A percentile compares a stretch with the other conserved stretches of the same genome.
Conservation (phyloP, 2,797 vertebrate genomes). For the Luscinia megarhynchos region DNA sequence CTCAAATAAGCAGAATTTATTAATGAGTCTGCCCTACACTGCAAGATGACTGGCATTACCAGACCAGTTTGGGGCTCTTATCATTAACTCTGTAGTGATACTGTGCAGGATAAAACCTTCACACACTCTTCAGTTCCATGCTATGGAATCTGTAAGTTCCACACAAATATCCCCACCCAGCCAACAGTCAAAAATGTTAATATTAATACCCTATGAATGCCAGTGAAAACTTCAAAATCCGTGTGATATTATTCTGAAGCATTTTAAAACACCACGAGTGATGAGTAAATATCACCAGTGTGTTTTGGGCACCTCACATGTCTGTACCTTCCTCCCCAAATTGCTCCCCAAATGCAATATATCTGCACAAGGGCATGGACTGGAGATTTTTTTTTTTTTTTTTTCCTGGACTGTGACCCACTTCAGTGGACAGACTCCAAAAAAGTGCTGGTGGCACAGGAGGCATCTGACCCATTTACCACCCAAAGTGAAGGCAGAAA, state of each 20-base stretch:
- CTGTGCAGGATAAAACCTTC: neutral
- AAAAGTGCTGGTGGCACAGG: neutral
- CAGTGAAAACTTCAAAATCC: neutral
- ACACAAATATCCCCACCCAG: neutral
- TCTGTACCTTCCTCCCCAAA: neutral
- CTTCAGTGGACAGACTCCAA: neutral
- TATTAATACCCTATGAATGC: neutral
- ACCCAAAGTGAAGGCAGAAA: neutral
- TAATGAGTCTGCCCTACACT: neutral
- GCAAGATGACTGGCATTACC: neutral
- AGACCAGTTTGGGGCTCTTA: neutral
- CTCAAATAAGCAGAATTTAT: neutral
- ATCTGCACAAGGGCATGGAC: rapidly evolving
- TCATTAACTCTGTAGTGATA: neutral
- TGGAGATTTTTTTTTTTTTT: neutral
- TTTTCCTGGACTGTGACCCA: neutral
- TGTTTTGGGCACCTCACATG: neutral
- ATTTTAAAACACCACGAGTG: rapidly evolving
- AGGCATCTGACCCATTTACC: neutral
- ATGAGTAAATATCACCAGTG: neutral
- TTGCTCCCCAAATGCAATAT: neutral
- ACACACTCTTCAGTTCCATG: neutral
- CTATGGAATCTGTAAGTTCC: neutral
- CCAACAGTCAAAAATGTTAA: neutral
- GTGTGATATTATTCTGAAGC: neutral